Base-by-base conservation (phyloP, 92 coral and sea anemone species). In the Porites divaricata region DNA sequence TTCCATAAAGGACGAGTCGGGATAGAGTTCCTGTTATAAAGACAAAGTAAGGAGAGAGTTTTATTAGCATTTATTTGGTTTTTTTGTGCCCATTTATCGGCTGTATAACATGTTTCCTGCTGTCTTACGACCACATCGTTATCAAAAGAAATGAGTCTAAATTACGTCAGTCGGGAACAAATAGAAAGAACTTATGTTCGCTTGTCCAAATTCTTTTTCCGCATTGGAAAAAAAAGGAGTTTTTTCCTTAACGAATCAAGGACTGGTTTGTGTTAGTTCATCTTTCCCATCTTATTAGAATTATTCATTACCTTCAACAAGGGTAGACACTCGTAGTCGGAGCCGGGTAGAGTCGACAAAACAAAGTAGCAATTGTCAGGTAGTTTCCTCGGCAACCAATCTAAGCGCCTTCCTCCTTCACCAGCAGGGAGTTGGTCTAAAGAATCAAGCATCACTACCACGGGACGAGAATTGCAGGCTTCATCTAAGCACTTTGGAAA, bases 391-490 rank as follows among this genome's bases (percentile, higher is more conserved):
- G 99, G 99, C 64, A 97, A 66, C 99, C 99, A 97, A 52, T 90
- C 98, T 81, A 97, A 72, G 70, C 94, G 98, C 52, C 90, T 93
- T 17, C 97, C 98, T 50, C 99, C 96, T 16, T 93, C 94, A 66
- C 90, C 98, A 23, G 92, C 87, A 14, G 95, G 92, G 56, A 95
- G 76, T 81, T 97, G 99, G 78, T 97, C 99, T 61, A 97, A 86
- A 10, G 99, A 97, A 86, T 97, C 99, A n/a, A 97, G 88, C 68
- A 97, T 83, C 52, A 97, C 86, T 13, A 97, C 90, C 68, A 95
- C 95, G 1, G 97, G 98, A 19, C 84, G 87, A 25, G 35, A 71
- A 9, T 88, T 82, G 26, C 64, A 70, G 84, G 95, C 90, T 35
- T 94, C 99, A 45, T 92, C 93, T 83, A 97, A 78, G 75, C 99